Evolutionary conservation across 2,797 vertebrate species (phyloP).

Genomic region (Acipenser ruthenus): DNA sequence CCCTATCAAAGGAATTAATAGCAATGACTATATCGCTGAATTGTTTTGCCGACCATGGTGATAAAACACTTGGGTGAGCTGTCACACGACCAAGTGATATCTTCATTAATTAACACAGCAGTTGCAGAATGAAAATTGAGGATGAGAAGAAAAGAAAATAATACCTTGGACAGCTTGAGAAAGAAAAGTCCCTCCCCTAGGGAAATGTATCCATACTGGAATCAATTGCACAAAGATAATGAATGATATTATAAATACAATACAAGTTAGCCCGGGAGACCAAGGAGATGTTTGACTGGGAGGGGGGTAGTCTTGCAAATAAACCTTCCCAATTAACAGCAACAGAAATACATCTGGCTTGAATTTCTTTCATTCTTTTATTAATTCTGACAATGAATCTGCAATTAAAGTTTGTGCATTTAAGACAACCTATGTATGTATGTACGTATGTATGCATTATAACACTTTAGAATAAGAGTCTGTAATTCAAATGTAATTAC

Average conservation of each 20-base stretch:
- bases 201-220: conserved; percentile 63
- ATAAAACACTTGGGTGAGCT: conserved; percentile 40
- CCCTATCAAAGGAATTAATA: not conserved
- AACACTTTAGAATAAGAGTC: too few species aligned
- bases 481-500: too few species aligned
- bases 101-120: conserved; percentile 61
- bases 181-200: conserved; percentile 52
- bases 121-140: conserved; percentile 46
- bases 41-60: conserved; percentile 1
- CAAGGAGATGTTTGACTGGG: conserved; percentile 70
- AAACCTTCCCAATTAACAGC: too few species aligned
- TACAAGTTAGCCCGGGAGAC: conserved; percentile 66
- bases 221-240: conserved; percentile 69
- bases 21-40: conserved; percentile 4
- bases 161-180: not conserved
- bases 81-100: conserved; percentile 66
- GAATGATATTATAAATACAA: conserved; percentile 83
- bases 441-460: too few species aligned
- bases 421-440: too few species aligned
- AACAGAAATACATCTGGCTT: too few species aligned
- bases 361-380: too few species aligned
- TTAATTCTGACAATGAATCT: too few species aligned
- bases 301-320: conserved; percentile 18
- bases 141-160: conserved; percentile 24
- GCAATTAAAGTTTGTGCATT: too few species aligned